Percentiles rank a stretch among this genome's conserved stretches.
These are phyloP conservation scores for Azemiops feae DNA, from an alignment of 2,113 vertebrate genomes.

Conservation along the genomic window DNA sequence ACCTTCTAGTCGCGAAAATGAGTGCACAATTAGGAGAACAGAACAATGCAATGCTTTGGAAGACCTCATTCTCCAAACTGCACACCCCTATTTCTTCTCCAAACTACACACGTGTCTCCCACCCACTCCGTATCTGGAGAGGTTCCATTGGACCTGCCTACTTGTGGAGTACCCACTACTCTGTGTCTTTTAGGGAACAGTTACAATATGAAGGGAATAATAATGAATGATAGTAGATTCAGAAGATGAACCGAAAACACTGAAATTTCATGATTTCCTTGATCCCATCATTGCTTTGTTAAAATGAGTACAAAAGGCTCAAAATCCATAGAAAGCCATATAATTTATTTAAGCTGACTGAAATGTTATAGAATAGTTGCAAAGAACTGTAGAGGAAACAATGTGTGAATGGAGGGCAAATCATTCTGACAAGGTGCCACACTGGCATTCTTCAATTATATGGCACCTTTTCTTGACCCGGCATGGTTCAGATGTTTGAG, in stretches of 20 bases:
- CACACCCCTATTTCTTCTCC: background rate
- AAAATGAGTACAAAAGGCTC: background rate
- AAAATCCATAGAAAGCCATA: background rate
- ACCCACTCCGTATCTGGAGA: background rate
- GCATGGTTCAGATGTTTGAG: background rate
- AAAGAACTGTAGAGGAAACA: background rate
- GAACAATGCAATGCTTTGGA: background rate
- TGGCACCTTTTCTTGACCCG: background rate
- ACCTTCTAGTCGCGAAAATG: background rate
- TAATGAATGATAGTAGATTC: background rate
- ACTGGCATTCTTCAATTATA: background rate
- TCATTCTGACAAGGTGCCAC: background rate
- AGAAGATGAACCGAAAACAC: background rate
- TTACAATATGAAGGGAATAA: background rate
- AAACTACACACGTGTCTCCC: background rate
- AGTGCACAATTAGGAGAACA: background rate
- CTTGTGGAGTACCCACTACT: background rate
- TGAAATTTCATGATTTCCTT: background rate
- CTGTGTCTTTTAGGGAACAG: background rate
- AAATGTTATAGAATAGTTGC: background rate
- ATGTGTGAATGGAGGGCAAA: background rate
- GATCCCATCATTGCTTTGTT: background rate
- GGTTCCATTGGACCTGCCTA: background rate
- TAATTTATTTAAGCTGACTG: background rate
- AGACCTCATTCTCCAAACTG: background rate